Conservation (phyloP, 2,888 invertebrate genomes). For the Quadriops clusia region DNA sequence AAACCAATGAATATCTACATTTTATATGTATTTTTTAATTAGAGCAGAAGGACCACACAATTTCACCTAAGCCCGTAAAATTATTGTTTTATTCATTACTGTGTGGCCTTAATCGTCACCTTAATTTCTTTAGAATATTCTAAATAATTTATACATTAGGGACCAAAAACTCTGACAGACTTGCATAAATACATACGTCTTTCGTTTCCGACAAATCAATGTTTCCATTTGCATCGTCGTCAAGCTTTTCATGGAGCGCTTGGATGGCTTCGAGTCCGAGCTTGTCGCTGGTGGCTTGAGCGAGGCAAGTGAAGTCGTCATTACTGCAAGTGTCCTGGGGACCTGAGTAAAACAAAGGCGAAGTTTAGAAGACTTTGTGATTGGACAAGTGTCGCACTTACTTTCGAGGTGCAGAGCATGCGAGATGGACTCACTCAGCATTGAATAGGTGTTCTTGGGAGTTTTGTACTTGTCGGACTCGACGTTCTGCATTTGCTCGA, state of each 20-base stretch:
- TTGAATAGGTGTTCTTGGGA: slow-evolving; percentile 35
- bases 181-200: slow-evolving; percentile 62
- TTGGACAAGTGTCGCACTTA: slow-evolving; percentile 36
- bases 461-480: slow-evolving; percentile 13
- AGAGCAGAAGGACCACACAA: too few species aligned
- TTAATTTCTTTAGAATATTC: too few species aligned
- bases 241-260: slow-evolving; percentile 84
- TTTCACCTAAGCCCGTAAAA: too few species aligned
- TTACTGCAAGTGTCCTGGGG: slow-evolving; percentile 40
- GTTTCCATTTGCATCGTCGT: slow-evolving; percentile 96
- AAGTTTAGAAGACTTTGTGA: too few species aligned
- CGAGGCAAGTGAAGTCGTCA: slow-evolving; percentile 66
- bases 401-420: slow-evolving; percentile 48
- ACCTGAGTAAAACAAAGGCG: slow-evolving; percentile 18
- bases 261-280: slow-evolving; percentile 87
- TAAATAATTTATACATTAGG: too few species aligned
- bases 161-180: too few species aligned
- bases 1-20: too few species aligned
- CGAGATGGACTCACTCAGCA: slow-evolving; percentile 45
- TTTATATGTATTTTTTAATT: too few species aligned
- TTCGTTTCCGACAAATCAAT: slow-evolving; percentile 95
- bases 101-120: too few species aligned
- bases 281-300: slow-evolving; percentile 61
- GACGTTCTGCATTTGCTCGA: slow-evolving; percentile 17
- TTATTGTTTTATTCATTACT: too few species aligned